Evolutionary conservation across 1,140 invertebrate genomes (phyloP).

Genomic region (Heliconius melpomene): DNA sequence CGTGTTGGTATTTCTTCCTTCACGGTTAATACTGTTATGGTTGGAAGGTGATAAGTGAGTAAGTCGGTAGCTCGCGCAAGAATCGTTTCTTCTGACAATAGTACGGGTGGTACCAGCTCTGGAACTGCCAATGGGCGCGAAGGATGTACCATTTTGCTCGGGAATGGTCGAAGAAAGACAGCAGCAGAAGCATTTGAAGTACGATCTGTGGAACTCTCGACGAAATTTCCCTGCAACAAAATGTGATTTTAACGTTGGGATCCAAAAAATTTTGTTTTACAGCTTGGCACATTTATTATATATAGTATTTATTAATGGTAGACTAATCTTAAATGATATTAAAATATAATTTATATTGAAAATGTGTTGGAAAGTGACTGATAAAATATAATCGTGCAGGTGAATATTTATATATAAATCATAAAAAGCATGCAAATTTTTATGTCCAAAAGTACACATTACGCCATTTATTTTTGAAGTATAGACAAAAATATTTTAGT

Average conservation of each 20-base stretch:
- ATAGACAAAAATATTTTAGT: not conserved
- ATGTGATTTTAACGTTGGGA: not conserved
- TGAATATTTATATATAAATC: constrained; percentile 34
- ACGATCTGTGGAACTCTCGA: constrained; percentile 78
- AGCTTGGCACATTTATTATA: not conserved
- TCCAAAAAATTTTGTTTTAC: not conserved
- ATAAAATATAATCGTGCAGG: constrained; percentile 24
- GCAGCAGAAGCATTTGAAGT: constrained; percentile 79
- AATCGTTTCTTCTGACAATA: constrained; percentile 69
- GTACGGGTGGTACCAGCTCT: constrained; percentile 66
- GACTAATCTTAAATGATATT: not conserved
- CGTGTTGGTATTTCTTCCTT: constrained; percentile 67
- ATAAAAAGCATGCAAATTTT: constrained; percentile 41
- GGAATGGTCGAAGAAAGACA: constrained; percentile 53
- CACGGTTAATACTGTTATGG: constrained; percentile 68
- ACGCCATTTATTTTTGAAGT: not conserved
- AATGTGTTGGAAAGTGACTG: not conserved
- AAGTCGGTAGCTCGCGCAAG: constrained; percentile 74
- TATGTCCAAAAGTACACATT: not conserved
- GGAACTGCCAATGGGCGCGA: constrained; percentile 68
- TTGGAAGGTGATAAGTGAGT: constrained; percentile 76
- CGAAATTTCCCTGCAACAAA: constrained; percentile 80
- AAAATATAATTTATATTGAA: not conserved
- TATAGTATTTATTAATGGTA: not conserved
- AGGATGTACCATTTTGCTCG: constrained; percentile 68